phyloP scores from a whole-genome alignment of 2,888 invertebrate species.

The Argynnis bischoffii region DNA sequence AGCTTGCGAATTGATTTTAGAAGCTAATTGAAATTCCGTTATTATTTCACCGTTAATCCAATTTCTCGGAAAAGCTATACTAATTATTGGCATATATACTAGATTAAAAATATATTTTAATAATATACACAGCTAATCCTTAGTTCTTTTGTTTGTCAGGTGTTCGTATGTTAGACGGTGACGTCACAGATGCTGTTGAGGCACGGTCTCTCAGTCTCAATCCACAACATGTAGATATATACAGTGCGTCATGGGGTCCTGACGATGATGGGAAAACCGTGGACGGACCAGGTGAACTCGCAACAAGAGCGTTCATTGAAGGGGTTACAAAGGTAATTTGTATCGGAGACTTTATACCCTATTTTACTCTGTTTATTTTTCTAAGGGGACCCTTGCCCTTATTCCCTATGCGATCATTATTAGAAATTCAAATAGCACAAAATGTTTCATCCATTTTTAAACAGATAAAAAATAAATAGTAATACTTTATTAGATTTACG shows the following conservation, averaged over 20 bases:
- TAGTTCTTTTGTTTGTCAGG: constrained; percentile 74
- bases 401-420: no score
- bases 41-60: no score
- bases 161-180: constrained; percentile 98
- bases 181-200: constrained; percentile 99
- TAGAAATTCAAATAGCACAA: no score
- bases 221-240: constrained; percentile 98
- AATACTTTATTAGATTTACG: no score
- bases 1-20: no score
- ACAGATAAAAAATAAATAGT: no score
- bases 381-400: no score
- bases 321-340: constrained; percentile 92
- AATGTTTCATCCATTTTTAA: no score
- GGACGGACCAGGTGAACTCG: constrained; percentile 97
- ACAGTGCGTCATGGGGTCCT: constrained; percentile 99
- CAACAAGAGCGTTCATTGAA: constrained; percentile 96
- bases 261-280: constrained; percentile 99
- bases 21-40: no score
- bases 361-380: no score
- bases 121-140: no score
- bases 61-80: not conserved
- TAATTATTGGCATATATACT: not conserved
- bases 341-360: no score
- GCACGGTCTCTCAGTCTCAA: constrained; percentile 96
- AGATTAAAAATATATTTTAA: not conserved